Percentiles rank a stretch among this genome's conserved stretches.
These are phyloP conservation scores for Drosophila maculinotata DNA, from an alignment of 2,888 invertebrate genomes.

Conservation along the genomic window DNA sequence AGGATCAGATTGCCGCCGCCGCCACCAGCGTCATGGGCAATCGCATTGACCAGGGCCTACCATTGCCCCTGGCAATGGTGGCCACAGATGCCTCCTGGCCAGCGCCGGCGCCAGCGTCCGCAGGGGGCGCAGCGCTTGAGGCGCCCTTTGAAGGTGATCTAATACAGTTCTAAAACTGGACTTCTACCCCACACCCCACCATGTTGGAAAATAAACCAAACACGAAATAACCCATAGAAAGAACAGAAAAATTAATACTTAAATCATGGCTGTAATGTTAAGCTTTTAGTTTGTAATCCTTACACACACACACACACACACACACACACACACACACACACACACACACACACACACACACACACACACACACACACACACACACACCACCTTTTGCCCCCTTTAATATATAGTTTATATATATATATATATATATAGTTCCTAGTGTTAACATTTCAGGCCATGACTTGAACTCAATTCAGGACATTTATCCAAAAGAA, in stretches of 20 bases:
- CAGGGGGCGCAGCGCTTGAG: constrained; percentile 18
- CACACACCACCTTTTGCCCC: background rate
- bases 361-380: no score
- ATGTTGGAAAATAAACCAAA: constrained; percentile 34
- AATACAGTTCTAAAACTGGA: constrained; percentile 83
- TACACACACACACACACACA: background rate
- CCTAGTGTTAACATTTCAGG: no score
- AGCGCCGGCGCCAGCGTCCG: constrained; percentile 77
- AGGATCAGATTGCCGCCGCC: constrained; percentile 86
- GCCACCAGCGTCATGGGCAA: constrained; percentile 73
- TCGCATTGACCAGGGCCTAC: constrained; percentile 86
- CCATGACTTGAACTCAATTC: no score
- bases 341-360: no score
- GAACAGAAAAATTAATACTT: background rate
- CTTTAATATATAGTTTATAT: background rate
- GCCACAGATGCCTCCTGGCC: no score
- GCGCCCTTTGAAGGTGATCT: constrained; percentile 88
- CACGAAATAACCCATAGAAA: constrained; percentile 13
- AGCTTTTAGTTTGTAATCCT: constrained; percentile 33
- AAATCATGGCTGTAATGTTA: constrained; percentile 22
- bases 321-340: background rate
- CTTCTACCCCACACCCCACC: background rate
- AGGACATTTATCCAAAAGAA: background rate
- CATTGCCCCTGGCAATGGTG: no score
- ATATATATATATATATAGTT: no score